Conservation (phyloP, 2,888 invertebrate species). For the Tipula unca region DNA sequence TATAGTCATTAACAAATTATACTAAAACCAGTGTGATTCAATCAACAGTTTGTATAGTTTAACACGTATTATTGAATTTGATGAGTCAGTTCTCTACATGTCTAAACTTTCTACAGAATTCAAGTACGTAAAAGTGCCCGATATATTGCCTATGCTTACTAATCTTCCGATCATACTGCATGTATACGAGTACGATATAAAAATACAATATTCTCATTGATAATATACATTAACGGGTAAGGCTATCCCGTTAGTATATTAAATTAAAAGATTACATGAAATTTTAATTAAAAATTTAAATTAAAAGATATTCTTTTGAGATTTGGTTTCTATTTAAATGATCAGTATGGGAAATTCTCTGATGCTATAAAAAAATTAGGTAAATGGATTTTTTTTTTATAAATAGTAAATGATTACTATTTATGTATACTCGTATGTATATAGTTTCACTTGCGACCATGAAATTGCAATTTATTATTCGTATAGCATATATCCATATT, state of each 20-base stretch:
- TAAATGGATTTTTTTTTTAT: background rate
- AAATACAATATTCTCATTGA: background rate
- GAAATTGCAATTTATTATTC: background rate
- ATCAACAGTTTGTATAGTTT: no score
- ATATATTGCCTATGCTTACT: no score
- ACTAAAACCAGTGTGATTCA: no score
- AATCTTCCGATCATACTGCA: no score
- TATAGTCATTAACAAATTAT: no score
- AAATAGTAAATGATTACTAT: background rate
- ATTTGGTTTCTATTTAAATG: background rate
- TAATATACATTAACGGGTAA: background rate
- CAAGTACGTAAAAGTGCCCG: no score
- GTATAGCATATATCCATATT: background rate
- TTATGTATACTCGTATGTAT: background rate
- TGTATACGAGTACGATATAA: background rate
- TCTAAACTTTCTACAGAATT: no score
- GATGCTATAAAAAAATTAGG: background rate
- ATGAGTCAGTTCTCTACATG: no score
- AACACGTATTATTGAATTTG: no score
- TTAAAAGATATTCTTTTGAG: background rate
- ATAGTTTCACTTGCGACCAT: background rate
- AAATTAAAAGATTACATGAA: background rate
- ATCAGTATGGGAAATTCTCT: background rate
- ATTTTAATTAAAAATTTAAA: background rate
- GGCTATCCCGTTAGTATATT: background rate